Percentiles rank a stretch among this genome's conserved stretches.
Conservation (phyloP, 2,888 invertebrate genomes). For the Rhimphoctona megacephalus region DNA sequence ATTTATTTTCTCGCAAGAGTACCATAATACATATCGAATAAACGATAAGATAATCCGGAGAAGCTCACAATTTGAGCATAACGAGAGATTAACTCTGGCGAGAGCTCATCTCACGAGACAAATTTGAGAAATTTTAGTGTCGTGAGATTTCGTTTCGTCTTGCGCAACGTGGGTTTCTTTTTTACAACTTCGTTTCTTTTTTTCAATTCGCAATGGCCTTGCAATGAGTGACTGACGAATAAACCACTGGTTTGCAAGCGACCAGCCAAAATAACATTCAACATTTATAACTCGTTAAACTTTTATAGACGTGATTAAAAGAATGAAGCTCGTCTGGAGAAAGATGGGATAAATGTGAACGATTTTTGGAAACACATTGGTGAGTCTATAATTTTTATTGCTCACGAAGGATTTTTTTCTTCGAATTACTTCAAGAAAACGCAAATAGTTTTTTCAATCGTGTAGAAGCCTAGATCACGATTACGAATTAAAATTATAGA, state of each 20-base stretch:
- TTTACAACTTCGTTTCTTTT: conserved; percentile 22
- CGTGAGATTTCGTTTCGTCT: conserved; percentile 37
- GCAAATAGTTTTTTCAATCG: neutral
- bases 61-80: conserved; percentile 30
- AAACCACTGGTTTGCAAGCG: conserved; percentile 71
- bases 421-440: neutral
- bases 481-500: too few relatives aligned
- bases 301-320: neutral
- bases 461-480: too few relatives aligned
- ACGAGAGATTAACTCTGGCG: conserved; percentile 12
- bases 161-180: conserved; percentile 53
- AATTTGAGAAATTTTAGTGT: conserved; percentile 47
- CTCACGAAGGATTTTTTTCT: neutral
- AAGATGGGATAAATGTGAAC: neutral
- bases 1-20: neutral
- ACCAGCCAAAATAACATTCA: conserved; percentile 30
- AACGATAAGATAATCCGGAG: conserved; percentile 16
- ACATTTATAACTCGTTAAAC: conserved; percentile 12
- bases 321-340: neutral
- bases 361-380: conserved; percentile 2
- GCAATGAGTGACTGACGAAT: conserved; percentile 68
- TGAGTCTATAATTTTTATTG: neutral
- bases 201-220: conserved; percentile 75
- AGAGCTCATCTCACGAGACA: conserved; percentile 30
- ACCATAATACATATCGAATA: conserved; percentile 3